phyloP scores from a whole-genome alignment of 2,113 vertebrate species.

The Melospiza georgiana region DNA sequence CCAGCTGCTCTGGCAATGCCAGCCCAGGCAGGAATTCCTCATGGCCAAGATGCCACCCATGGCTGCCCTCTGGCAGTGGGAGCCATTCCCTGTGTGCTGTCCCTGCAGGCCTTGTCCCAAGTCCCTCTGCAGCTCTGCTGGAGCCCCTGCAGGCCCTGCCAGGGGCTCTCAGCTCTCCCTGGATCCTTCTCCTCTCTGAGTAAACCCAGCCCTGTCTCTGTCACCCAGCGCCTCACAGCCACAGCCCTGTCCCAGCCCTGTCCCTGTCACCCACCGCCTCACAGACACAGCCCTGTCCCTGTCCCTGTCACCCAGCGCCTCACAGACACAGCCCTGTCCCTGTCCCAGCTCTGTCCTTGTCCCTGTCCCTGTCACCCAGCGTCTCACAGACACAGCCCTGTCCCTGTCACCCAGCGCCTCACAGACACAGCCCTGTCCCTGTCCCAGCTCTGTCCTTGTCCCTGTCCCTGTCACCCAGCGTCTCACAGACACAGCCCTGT shows the following conservation, averaged over 20 bases:
- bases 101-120: background rate
- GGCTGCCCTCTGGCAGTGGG: too few species aligned
- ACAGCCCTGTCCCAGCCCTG: too few species aligned
- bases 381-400: too few species aligned
- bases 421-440: background rate
- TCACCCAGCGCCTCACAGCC: background rate
- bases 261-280: background rate
- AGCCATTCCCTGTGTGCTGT: too few species aligned
- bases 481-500: too few species aligned
- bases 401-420: background rate
- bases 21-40: too few species aligned
- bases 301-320: too few species aligned
- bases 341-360: background rate
- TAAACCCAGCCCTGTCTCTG: background rate
- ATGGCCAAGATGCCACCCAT: too few species aligned
- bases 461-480: constrained; percentile 8
- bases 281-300: background rate
- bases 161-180: background rate
- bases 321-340: background rate
- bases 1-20: too few species aligned
- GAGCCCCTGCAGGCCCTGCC: too few species aligned
- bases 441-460: too few species aligned
- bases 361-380: background rate
- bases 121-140: background rate
- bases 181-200: rapidly evolving